These are phyloP conservation scores for Eucera pruinosa DNA, from an alignment of 2,888 invertebrate species.

Conservation along the genomic window DNA sequence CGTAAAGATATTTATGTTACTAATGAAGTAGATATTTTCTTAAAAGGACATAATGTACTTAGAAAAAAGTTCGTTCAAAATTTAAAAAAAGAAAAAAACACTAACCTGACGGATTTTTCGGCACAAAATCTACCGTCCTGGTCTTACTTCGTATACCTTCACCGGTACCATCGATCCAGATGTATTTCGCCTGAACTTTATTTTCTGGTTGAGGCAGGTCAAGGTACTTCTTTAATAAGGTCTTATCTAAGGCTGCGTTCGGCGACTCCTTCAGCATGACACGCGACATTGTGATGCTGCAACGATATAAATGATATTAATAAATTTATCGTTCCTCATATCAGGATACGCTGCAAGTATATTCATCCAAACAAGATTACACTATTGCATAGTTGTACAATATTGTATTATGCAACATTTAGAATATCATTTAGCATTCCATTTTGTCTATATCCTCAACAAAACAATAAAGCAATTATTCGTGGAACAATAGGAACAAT, in stretches of 20 bases:
- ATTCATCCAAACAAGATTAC: background rate
- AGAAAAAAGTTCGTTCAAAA: too few relatives aligned
- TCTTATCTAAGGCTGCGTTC: slow-evolving; percentile 92
- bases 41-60: too few relatives aligned
- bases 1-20: too few relatives aligned
- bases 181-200: slow-evolving; percentile 93
- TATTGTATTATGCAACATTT: background rate
- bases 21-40: too few relatives aligned
- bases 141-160: slow-evolving; percentile 95
- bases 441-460: background rate
- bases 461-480: background rate
- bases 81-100: too few relatives aligned
- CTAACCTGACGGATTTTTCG: slow-evolving; percentile 90
- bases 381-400: background rate
- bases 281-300: slow-evolving; percentile 80
- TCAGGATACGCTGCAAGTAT: background rate
- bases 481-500: background rate
- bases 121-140: slow-evolving; percentile 93
- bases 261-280: slow-evolving; percentile 89
- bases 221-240: slow-evolving; percentile 89
- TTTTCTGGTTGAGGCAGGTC: slow-evolving; percentile 91
- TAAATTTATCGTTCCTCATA: background rate
- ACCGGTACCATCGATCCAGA: slow-evolving; percentile 98
- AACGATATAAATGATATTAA: slow-evolving; percentile 41
- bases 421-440: background rate